phyloP scores from a whole-genome alignment of 1,140 invertebrate genomes.

The Meteorus sp. region DNA sequence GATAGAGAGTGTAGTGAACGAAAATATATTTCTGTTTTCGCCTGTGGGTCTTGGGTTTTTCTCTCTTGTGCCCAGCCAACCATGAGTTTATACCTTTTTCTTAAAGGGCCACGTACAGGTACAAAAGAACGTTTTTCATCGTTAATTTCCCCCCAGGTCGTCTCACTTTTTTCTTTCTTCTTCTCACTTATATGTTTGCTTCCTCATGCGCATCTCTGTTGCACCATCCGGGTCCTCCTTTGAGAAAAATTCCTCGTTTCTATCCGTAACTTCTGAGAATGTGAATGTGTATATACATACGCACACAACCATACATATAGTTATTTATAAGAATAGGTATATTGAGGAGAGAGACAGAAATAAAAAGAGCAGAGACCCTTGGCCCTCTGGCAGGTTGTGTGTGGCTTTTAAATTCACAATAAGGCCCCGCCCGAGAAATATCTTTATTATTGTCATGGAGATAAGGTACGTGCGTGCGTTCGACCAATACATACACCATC shows the following conservation, averaged over 20 bases:
- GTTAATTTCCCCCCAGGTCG: too few relatives aligned
- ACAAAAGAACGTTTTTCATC: constrained; percentile 23
- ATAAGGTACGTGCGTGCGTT: constrained; percentile 34
- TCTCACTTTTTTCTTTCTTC: too few relatives aligned
- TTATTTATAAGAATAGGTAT: constrained; percentile 4
- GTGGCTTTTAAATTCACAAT: constrained; percentile 43
- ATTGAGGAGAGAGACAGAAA: not conserved
- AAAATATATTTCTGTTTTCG: constrained; percentile 11
- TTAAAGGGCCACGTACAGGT: constrained; percentile 10
- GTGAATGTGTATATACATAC: too few relatives aligned
- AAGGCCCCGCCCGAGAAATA: constrained; percentile 39
- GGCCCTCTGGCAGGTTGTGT: constrained; percentile 12
- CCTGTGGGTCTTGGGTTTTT: constrained; percentile 12
- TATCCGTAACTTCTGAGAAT: constrained; percentile 14
- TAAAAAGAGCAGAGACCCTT: constrained; percentile 13
- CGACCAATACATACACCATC: too few relatives aligned
- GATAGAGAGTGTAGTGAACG: too few relatives aligned
- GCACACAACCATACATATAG: too few relatives aligned
- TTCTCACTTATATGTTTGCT: not conserved
- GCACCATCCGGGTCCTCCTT: constrained; percentile 7
- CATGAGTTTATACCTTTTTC: constrained; percentile 6
- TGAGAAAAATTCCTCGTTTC: constrained; percentile 26
- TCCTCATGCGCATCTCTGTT: constrained; percentile 2
- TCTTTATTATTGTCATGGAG: constrained; percentile 59
- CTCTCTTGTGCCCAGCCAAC: constrained; percentile 4